These are phyloP conservation scores for Paragorgia papillata DNA, from an alignment of 92 coral and sea anemone genomes.

Conservation along the genomic window DNA sequence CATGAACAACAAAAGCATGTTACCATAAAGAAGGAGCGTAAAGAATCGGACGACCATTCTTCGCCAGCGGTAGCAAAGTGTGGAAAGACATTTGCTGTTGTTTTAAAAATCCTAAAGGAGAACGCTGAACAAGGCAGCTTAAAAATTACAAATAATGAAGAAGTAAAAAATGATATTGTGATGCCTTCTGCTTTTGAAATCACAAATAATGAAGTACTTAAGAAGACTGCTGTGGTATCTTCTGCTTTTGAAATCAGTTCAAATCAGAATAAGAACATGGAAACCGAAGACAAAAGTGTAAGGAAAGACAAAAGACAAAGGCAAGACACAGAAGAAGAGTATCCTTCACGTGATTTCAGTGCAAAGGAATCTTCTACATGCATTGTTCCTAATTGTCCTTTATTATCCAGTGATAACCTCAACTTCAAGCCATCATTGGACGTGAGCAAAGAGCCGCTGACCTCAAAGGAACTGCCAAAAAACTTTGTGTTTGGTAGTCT, in stretches of 20 bases:
- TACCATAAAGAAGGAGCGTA: not conserved
- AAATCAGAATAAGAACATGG: not conserved
- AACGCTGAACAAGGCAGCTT: not conserved
- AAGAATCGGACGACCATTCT: not conserved
- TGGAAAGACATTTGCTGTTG: not conserved
- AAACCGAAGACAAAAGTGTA: constrained; percentile 6
- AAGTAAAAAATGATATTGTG: not conserved
- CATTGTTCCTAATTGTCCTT: not conserved
- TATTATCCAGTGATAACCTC: not conserved
- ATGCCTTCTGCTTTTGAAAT: not conserved
- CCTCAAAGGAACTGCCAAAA: not conserved
- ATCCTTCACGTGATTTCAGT: not conserved
- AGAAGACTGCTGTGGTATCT: not conserved
- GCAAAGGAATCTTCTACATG: not conserved
- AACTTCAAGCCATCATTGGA: not conserved
- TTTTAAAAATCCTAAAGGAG: not conserved
- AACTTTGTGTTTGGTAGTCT: not conserved
- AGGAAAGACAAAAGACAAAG: constrained; percentile 27
- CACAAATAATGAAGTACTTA: not conserved
- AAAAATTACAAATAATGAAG: not conserved
- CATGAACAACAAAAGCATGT: too few species aligned
- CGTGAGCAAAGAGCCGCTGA: not conserved
- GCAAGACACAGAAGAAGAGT: constrained; percentile 27
- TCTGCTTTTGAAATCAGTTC: not conserved
- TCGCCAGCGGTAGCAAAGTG: not conserved